Evolutionary conservation across 1,140 invertebrate genomes (phyloP).

Genomic region (Euborellia annulipes): DNA sequence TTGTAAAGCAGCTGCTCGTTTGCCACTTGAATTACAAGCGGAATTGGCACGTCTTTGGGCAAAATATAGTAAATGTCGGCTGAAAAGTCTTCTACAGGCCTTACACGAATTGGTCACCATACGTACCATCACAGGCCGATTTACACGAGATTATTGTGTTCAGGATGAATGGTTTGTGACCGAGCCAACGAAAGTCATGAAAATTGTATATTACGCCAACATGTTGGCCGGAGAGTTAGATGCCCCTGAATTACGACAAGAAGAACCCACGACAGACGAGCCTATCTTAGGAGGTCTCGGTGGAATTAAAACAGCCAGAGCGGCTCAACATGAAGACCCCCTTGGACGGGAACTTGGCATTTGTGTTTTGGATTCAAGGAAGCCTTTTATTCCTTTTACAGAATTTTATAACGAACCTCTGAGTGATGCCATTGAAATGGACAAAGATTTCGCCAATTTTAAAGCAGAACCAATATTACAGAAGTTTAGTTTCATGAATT

Average conservation of each 20-base stretch:
- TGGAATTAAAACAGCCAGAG: constrained; percentile 29
- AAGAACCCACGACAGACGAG: constrained; percentile 25
- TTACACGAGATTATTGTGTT: constrained; percentile 53
- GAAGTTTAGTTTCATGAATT: constrained; percentile 85
- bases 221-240: constrained; percentile 70
- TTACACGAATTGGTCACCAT: constrained; percentile 78
- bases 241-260: constrained; percentile 37
- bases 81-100: constrained; percentile 57
- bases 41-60: constrained; percentile 66
- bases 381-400: constrained; percentile 64
- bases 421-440: constrained; percentile 83
- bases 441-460: constrained; percentile 81
- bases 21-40: constrained; percentile 62
- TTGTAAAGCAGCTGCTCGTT: constrained; percentile 55
- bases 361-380: constrained; percentile 60
- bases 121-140: constrained; percentile 57
- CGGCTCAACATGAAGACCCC: constrained; percentile 34
- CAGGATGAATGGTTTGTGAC: constrained; percentile 72
- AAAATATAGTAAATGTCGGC: constrained; percentile 44
- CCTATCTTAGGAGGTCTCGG: constrained; percentile 10
- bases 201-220: constrained; percentile 77
- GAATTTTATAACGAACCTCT: constrained; percentile 90
- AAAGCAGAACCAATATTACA: constrained; percentile 44
- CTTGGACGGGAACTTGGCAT: constrained; percentile 45
- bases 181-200: constrained; percentile 67